Percentiles rank a stretch among this genome's conserved stretches.
These are phyloP conservation scores for Cephus pulcher DNA, from an alignment of 2,888 invertebrate species.

Conservation along the genomic window DNA sequence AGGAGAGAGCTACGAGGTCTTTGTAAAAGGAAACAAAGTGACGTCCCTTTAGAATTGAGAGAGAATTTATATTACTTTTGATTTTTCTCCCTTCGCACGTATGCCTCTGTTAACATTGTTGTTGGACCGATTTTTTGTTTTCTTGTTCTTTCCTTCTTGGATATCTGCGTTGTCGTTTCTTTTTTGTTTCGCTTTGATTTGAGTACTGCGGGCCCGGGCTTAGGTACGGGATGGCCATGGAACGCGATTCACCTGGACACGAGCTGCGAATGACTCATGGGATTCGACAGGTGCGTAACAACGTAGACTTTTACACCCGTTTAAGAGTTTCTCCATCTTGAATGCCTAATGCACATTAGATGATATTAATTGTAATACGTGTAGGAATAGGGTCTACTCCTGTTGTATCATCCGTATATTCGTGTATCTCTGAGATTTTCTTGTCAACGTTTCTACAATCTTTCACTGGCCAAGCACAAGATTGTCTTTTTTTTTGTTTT, in stretches of 20 bases:
- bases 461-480: neutral
- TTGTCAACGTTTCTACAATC: neutral
- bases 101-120: slow-evolving; percentile 47
- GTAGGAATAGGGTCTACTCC: neutral
- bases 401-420: neutral
- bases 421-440: neutral
- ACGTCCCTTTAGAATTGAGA: too few species aligned
- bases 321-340: slow-evolving; percentile 3
- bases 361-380: neutral
- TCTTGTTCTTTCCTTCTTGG: slow-evolving; percentile 14
- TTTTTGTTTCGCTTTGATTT: slow-evolving; percentile 53
- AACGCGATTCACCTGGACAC: slow-evolving; percentile 38
- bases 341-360: slow-evolving; percentile 4
- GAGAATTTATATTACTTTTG: neutral
- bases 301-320: slow-evolving; percentile 17
- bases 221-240: slow-evolving; percentile 49
- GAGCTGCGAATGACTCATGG: slow-evolving; percentile 20
- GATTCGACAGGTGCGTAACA: slow-evolving; percentile 35
- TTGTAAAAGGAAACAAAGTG: too few species aligned
- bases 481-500: neutral
- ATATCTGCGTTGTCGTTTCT: slow-evolving; percentile 22
- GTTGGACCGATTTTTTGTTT: slow-evolving; percentile 30
- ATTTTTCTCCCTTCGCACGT: slow-evolving; percentile 39
- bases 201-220: slow-evolving; percentile 50
- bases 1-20: too few species aligned